Conservation (phyloP, 2,113 vertebrate species). For the Cranoglanis bouderius region DNA sequence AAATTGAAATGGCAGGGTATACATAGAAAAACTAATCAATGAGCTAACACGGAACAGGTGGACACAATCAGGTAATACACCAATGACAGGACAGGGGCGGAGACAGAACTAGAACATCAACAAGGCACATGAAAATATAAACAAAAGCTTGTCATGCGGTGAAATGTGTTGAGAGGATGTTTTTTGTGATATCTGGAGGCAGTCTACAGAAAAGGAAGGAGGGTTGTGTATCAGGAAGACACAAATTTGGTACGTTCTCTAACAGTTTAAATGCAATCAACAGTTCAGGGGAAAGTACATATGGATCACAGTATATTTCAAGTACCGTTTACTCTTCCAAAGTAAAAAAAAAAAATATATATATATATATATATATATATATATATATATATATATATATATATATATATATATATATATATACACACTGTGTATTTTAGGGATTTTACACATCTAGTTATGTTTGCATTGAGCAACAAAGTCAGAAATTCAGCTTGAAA, state of each 20-base stretch:
- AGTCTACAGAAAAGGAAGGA: background rate
- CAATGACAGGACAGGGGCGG: background rate
- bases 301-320: background rate
- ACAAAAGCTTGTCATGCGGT: background rate
- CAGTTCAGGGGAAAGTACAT: background rate
- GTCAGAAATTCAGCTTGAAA: background rate
- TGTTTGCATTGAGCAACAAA: background rate
- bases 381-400: too few relatives aligned
- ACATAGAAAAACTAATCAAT: background rate
- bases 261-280: background rate
- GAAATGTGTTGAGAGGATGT: background rate
- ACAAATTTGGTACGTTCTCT: background rate
- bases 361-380: too few relatives aligned
- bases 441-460: background rate
- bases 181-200: background rate
- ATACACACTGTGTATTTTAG: too few relatives aligned
- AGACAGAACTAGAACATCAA: background rate
- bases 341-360: too few relatives aligned
- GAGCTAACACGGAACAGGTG: background rate
- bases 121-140: background rate
- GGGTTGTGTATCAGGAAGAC: background rate
- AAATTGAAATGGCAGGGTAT: background rate
- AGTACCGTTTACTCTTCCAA: background rate
- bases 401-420: too few relatives aligned
- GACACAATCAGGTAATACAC: background rate